A percentile compares a stretch with the other conserved stretches of the same genome.
Conservation (phyloP, 2,888 invertebrate genomes). For the Xestoiulus laeticollis region DNA sequence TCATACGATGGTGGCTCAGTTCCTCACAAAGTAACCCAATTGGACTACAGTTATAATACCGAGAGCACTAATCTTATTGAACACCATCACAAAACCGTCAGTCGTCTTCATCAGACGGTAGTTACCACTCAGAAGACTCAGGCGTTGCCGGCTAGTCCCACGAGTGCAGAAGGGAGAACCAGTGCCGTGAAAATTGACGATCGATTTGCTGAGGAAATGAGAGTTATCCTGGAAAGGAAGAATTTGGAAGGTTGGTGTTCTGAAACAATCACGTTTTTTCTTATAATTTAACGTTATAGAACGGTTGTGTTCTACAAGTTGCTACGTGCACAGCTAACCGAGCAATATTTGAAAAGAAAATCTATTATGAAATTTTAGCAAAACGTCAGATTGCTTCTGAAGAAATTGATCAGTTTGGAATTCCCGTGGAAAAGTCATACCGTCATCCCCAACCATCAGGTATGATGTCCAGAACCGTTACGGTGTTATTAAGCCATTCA, state of each 20-base stretch:
- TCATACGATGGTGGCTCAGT: neutral
- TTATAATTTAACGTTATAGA: neutral
- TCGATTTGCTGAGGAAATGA: constrained; percentile 56
- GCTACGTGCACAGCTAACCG: no score
- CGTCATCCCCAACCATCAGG: constrained; percentile 2
- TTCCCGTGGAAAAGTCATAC: constrained; percentile 30
- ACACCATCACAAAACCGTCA: neutral
- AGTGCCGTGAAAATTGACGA: constrained; percentile 52
- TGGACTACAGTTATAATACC: constrained; percentile 5
- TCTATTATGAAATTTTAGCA: neutral
- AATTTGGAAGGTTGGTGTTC: constrained; percentile 53
- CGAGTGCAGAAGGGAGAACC: neutral
- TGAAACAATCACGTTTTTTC: neutral
- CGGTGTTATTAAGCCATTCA: neutral
- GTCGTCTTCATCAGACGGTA: neutral
- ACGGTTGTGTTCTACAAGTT: no score
- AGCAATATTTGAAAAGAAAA: neutral
- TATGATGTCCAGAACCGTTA: neutral
- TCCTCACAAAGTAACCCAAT: constrained; percentile 8
- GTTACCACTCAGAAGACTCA: neutral
- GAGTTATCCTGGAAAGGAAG: constrained; percentile 55
- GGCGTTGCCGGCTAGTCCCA: neutral
- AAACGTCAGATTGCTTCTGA: constrained; percentile 39
- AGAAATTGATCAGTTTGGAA: constrained; percentile 42
- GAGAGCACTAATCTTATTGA: neutral